Conservation (phyloP, 2,797 vertebrate species). For the Pseudocheirus occidentalis region DNA sequence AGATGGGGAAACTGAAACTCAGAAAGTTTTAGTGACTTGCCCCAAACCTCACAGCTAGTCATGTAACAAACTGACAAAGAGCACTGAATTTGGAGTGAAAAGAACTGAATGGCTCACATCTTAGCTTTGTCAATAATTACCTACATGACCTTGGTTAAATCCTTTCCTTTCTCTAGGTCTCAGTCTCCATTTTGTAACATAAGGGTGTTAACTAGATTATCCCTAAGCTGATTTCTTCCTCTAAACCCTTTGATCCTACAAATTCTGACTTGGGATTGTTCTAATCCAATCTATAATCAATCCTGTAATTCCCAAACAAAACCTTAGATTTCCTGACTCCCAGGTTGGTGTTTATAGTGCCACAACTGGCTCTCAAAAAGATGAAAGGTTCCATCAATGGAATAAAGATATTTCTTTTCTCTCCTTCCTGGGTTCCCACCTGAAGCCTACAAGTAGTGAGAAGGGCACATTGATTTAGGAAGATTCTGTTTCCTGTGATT, state of each 20-base stretch:
- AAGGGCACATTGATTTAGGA: slow-evolving; percentile 74
- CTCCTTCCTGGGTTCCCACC: background rate
- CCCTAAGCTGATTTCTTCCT: background rate
- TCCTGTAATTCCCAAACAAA: background rate
- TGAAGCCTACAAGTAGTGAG: slow-evolving; percentile 18
- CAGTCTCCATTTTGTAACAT: background rate
- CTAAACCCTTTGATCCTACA: background rate
- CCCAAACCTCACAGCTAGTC: background rate
- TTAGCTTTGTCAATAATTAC: background rate
- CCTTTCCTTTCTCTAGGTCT: background rate
- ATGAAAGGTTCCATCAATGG: background rate
- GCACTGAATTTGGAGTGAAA: background rate
- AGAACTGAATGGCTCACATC: background rate
- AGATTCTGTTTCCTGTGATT: slow-evolving; percentile 69
- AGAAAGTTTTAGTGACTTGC: background rate
- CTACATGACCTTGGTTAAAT: background rate
- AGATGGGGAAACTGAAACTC: background rate
- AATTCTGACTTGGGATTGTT: background rate
- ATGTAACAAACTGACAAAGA: background rate
- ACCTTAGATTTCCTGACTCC: background rate
- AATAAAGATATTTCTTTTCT: background rate
- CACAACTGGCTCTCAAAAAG: background rate
- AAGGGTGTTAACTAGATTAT: background rate
- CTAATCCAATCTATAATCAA: background rate
- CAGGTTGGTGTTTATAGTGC: background rate